phyloP scores from a whole-genome alignment of 2,888 invertebrate genomes.

The Drosophila putrida region DNA sequence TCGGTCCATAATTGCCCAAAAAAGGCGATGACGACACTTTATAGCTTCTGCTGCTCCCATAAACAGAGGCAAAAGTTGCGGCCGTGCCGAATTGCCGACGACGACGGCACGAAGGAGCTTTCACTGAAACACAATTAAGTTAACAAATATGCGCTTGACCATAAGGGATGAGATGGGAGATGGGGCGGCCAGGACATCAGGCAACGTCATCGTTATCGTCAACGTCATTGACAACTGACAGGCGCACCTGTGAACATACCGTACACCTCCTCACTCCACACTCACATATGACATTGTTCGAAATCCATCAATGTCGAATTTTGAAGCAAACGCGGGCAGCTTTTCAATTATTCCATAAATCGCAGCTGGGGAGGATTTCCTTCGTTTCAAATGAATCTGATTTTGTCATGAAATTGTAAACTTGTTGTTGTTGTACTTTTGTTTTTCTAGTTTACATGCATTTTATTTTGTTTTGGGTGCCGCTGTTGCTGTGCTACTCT shows the following conservation, averaged over 20 bases:
- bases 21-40: constrained; percentile 57
- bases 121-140: constrained; percentile 66
- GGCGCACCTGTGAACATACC: constrained; percentile 39
- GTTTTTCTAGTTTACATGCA: constrained; percentile 44
- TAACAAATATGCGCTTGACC: constrained; percentile 44
- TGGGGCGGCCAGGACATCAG: constrained; percentile 29
- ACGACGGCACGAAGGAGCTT: constrained; percentile 29
- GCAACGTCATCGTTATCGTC: not conserved
- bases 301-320: constrained; percentile 51
- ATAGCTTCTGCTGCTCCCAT: constrained; percentile 35
- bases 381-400: constrained; percentile 24
- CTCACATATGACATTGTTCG: constrained; percentile 4
- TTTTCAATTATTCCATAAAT: constrained; percentile 54
- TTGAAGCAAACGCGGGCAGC: constrained; percentile 19
- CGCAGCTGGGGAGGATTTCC: constrained; percentile 25
- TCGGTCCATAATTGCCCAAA: constrained; percentile 66
- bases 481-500: constrained; percentile 27
- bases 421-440: constrained; percentile 39
- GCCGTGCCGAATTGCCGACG: constrained; percentile 24
- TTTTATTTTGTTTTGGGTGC: constrained; percentile 45
- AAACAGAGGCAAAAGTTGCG: constrained; percentile 29
- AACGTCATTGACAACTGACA: constrained; percentile 34
- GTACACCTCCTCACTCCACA: constrained; percentile 2
- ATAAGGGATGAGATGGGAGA: not conserved
- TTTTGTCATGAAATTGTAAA: constrained; percentile 11